A percentile compares a stretch with the other conserved stretches of the same genome.
These are phyloP conservation scores for Halocynthia roretzi DNA, from an alignment of 23 tunicate species.

Conservation along the genomic window DNA sequence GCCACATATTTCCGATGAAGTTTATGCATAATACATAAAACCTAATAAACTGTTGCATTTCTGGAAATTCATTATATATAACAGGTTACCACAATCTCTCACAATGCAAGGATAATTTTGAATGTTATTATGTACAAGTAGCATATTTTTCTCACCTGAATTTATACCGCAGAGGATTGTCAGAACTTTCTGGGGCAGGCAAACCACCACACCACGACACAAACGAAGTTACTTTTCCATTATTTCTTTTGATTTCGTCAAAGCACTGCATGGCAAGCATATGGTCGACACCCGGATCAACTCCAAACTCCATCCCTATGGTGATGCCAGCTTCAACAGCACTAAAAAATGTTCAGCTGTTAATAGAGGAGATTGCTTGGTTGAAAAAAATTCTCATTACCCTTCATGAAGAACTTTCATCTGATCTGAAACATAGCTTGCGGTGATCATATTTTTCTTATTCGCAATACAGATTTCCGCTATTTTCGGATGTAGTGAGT, in stretches of 20 bases:
- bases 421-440: conserved; percentile 60
- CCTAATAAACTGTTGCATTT: too few relatives aligned
- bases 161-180: conserved; percentile 87
- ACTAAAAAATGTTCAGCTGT: not conserved
- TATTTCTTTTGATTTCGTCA: conserved; percentile 56
- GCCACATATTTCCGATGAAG: too few relatives aligned
- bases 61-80: too few relatives aligned
- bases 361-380: too few relatives aligned
- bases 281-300: conserved; percentile 98
- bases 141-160: conserved; percentile 54
- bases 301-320: conserved; percentile 86
- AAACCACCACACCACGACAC: conserved; percentile 96
- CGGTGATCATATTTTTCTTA: conserved; percentile 82
- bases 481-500: conserved; percentile 61
- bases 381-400: conserved; percentile 17
- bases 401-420: conserved; percentile 51
- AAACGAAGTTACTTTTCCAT: conserved; percentile 78
- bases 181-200: conserved; percentile 93
- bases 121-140: not conserved
- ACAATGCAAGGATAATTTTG: too few relatives aligned
- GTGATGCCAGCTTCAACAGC: conserved; percentile 78
- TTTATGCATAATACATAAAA: too few relatives aligned
- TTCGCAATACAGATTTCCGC: conserved; percentile 50
- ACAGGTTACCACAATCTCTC: too few relatives aligned
- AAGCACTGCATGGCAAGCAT: conserved; percentile 99